These are phyloP conservation scores for Drosophila acutilabella DNA, from an alignment of 2,888 invertebrate species.

Conservation along the genomic window DNA sequence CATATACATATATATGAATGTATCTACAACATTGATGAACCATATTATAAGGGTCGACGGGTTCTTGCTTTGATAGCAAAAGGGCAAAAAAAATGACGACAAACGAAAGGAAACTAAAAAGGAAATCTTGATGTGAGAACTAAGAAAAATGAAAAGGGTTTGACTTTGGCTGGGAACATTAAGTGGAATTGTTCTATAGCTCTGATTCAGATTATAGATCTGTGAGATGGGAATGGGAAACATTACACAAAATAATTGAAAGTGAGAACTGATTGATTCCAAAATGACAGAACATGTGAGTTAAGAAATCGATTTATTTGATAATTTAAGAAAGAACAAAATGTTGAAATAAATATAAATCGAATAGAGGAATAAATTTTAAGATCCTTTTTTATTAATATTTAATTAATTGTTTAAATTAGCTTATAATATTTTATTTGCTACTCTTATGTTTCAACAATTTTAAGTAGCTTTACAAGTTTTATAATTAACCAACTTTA, in stretches of 20 bases:
- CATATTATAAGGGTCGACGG: slow-evolving; percentile 50
- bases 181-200: slow-evolving; percentile 3
- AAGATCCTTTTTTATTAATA: too few relatives aligned
- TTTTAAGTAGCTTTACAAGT: too few relatives aligned
- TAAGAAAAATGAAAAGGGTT: slow-evolving; percentile 43
- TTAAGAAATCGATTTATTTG: not conserved
- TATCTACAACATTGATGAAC: slow-evolving; percentile 42
- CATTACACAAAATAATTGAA: slow-evolving; percentile 4
- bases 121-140: slow-evolving; percentile 52
- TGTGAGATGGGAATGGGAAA: not conserved
- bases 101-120: slow-evolving; percentile 43
- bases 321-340: not conserved
- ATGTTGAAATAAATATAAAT: not conserved
- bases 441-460: too few relatives aligned
- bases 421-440: too few relatives aligned
- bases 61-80: slow-evolving; percentile 25
- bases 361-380: too few relatives aligned
- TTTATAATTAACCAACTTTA: not conserved
- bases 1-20: slow-evolving; percentile 4
- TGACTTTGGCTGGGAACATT: slow-evolving; percentile 29
- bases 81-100: not conserved
- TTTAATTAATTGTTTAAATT: too few relatives aligned
- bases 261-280: slow-evolving; percentile 13
- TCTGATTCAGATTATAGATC: slow-evolving; percentile 4
- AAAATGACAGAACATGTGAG: not conserved